Evolutionary conservation across 30 jellyfish, hydroid and myxozoan species (phyloP).

Genomic region (Aurelia aurita): DNA sequence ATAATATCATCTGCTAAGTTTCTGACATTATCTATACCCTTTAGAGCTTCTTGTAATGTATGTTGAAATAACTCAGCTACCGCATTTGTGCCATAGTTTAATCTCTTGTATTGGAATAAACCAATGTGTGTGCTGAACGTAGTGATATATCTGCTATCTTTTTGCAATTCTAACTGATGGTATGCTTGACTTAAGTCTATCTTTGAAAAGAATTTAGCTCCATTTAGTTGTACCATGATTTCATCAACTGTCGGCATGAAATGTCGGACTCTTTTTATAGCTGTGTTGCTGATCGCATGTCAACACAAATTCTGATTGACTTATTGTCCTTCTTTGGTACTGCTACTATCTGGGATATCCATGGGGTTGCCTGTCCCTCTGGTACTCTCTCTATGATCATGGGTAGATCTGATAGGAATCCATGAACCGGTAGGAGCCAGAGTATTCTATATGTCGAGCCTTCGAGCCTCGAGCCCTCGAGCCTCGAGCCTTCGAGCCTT

Average conservation of each 20-base stretch:
- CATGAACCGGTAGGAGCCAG: background rate
- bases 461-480: too few species aligned
- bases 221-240: conserved; percentile 26
- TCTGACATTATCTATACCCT: conserved; percentile 19
- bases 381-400: too few species aligned
- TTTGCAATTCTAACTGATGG: conserved; percentile 36
- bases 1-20: conserved; percentile 43
- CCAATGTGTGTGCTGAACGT: conserved; percentile 49
- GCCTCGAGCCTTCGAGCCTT: too few species aligned
- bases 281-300: conserved; percentile 31
- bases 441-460: too few species aligned
- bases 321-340: too few species aligned
- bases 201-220: conserved; percentile 31
- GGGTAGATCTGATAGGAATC: background rate
- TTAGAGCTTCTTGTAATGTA: conserved; percentile 32
- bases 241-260: conserved; percentile 6
- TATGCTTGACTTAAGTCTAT: conserved; percentile 26
- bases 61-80: conserved; percentile 45
- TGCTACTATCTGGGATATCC: conserved; percentile 44
- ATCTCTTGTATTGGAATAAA: too few species aligned
- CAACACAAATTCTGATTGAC: too few species aligned
- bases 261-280: conserved; percentile 34
- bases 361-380: conserved; percentile 51
- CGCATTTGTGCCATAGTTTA: too few species aligned
- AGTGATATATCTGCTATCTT: conserved; percentile 37